Conservation (phyloP, 92 coral and sea anemone species). For the Ricordea florida region DNA sequence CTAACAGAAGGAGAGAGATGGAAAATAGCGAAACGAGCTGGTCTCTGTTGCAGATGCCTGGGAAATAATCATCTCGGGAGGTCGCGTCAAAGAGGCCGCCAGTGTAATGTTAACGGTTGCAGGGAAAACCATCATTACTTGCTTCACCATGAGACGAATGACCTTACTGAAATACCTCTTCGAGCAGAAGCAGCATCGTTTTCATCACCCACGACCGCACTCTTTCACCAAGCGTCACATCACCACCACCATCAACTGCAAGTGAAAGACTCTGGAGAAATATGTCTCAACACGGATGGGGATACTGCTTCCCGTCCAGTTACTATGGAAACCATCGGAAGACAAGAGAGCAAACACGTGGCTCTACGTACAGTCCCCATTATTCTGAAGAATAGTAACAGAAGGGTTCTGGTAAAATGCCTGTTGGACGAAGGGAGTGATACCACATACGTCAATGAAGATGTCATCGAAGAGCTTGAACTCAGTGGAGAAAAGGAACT, state of each 20-base stretch:
- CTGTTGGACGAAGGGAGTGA: conserved; percentile 59
- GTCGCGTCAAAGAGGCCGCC: too few species aligned
- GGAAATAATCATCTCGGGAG: too few species aligned
- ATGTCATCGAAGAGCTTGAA: conserved; percentile 59
- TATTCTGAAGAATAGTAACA: conserved; percentile 30
- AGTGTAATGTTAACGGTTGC: conserved; percentile 10
- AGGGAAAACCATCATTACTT: conserved; percentile 25
- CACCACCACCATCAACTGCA: not conserved
- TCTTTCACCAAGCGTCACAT: not conserved
- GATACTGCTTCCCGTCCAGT: not conserved
- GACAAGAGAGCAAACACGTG: conserved; percentile 22
- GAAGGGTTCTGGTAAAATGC: conserved; percentile 54
- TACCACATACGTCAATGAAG: conserved; percentile 63
- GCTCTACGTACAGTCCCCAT: conserved; percentile 37
- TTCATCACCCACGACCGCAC: not conserved
- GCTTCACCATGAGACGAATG: not conserved
- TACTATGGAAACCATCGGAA: conserved; percentile 22
- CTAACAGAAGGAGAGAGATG: too few species aligned
- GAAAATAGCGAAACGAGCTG: too few species aligned
- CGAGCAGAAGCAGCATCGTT: conserved; percentile 5
- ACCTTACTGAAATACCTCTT: not conserved
- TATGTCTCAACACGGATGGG: conserved; percentile 4
- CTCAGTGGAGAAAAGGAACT: too few species aligned
- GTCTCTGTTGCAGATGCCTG: too few species aligned
- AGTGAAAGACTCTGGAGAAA: not conserved